Conservation (phyloP, 2,113 vertebrate species). For the Tetrax tetrax region DNA sequence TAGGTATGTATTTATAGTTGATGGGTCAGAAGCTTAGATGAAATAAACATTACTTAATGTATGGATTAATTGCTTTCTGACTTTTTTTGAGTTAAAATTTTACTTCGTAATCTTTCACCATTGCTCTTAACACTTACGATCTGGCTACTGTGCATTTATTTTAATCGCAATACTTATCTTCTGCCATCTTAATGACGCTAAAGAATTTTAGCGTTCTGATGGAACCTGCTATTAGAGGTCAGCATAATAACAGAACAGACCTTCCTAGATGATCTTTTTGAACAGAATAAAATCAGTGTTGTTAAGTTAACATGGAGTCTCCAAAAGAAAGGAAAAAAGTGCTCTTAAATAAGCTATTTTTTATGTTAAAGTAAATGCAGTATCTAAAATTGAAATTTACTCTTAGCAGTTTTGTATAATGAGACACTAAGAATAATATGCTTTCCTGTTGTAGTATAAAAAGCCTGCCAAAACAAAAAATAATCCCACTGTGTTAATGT, state of each 20-base stretch:
- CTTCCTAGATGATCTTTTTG: neutral
- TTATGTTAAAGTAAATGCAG: neutral
- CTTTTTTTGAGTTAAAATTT: neutral
- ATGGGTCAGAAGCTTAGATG: neutral
- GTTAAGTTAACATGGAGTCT: neutral
- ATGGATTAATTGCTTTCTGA: neutral
- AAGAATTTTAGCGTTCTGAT: neutral
- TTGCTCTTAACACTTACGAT: neutral
- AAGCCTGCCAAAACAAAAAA: neutral
- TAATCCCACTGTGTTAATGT: neutral
- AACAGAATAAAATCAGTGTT: neutral
- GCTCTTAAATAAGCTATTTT: neutral
- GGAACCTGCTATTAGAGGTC: neutral
- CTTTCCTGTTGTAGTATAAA: neutral
- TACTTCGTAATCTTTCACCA: neutral
- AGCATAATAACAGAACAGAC: neutral
- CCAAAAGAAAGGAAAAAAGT: neutral
- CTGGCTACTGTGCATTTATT: neutral
- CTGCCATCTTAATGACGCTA: neutral
- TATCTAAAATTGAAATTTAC: neutral
- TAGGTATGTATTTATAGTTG: conserved; percentile 80
- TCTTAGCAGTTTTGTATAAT: neutral
- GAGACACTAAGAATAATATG: neutral
- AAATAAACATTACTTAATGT: neutral
- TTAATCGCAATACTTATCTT: neutral